phyloP scores from a whole-genome alignment of 2,113 vertebrate species.

The Gopherus flavomarginatus region DNA sequence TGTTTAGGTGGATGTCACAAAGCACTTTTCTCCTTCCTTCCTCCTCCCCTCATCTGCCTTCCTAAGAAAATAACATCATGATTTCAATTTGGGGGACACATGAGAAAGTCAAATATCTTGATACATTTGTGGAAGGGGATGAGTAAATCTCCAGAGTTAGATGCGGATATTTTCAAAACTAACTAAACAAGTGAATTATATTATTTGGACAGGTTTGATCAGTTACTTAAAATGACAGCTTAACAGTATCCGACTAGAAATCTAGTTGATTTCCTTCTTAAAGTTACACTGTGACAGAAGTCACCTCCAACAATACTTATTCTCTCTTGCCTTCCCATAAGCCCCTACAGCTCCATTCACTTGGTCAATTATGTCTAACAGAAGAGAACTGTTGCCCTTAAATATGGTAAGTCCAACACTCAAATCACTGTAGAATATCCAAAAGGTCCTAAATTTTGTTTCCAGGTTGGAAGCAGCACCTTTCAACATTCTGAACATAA shows the following conservation, averaged over 20 bases:
- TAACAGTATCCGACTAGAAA: background rate
- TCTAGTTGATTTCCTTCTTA: background rate
- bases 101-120: background rate
- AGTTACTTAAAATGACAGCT: background rate
- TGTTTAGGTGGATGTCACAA: background rate
- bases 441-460: slow-evolving; percentile 57
- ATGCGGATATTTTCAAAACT: background rate
- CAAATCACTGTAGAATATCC: slow-evolving; percentile 52
- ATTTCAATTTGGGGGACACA: background rate
- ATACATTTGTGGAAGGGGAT: background rate
- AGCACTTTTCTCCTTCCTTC: background rate
- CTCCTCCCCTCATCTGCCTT: background rate
- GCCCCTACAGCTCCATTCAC: background rate
- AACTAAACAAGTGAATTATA: background rate
- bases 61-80: background rate
- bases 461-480: slow-evolving; percentile 49
- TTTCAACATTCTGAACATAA: slow-evolving; percentile 54
- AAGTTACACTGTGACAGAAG: background rate
- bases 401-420: slow-evolving; percentile 16
- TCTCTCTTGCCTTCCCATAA: background rate
- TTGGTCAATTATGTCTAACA: background rate
- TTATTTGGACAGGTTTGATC: background rate
- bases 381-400: background rate
- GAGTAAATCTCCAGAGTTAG: background rate
- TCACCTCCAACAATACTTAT: background rate